Conservation (phyloP, 2,113 vertebrate species). For the Elephantulus edwardii region DNA sequence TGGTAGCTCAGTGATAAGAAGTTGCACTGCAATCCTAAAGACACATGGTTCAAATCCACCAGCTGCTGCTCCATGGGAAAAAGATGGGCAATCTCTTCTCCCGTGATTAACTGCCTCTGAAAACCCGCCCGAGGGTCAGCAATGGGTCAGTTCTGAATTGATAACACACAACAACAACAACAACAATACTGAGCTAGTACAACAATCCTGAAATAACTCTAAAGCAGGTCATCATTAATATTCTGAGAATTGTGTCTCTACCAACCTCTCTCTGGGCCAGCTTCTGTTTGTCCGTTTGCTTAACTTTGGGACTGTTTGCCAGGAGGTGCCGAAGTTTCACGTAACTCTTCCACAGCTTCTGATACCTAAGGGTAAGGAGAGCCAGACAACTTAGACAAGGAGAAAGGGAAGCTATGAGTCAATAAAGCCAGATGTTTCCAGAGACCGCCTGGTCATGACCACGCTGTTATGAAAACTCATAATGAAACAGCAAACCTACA, state of each 20-base stretch:
- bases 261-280: conserved; percentile 96
- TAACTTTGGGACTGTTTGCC: conserved; percentile 99
- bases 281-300: conserved; percentile 99
- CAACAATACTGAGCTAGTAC: too few relatives aligned
- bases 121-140: too few relatives aligned
- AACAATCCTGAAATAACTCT: conserved; percentile 16
- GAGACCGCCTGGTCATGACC: not conserved
- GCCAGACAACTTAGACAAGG: conserved; percentile 19
- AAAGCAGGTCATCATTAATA: not conserved
- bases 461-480: conserved; percentile 21
- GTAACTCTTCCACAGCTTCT: conserved; percentile 99
- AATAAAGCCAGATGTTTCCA: conserved; percentile 26
- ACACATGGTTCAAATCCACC: too few relatives aligned
- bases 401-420: not conserved
- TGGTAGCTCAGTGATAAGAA: too few relatives aligned
- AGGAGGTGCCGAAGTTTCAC: conserved; percentile 98
- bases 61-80: too few relatives aligned
- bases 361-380: conserved; percentile 90
- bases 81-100: too few relatives aligned
- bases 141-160: too few relatives aligned
- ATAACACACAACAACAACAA: too few relatives aligned
- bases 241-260: not conserved
- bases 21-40: too few relatives aligned
- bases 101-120: too few relatives aligned
- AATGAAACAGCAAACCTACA: conserved; percentile 28